These are phyloP conservation scores for Gryon sp. DNA, from an alignment of 1,140 invertebrate species.

Conservation along the genomic window DNA sequence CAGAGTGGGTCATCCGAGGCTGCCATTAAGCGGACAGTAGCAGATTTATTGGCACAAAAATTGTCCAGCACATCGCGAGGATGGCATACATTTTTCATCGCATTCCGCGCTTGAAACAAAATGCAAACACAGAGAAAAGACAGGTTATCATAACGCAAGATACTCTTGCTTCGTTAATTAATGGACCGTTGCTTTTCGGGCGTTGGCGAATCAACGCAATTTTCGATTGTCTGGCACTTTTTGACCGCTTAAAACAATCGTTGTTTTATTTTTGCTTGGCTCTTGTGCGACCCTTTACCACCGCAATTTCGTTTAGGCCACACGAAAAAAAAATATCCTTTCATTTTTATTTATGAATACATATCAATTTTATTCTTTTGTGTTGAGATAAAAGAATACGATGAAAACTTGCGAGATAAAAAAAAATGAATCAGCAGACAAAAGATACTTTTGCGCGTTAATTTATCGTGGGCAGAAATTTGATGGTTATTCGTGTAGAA, in stretches of 20 bases:
- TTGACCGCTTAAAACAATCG: background rate
- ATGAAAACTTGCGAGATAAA: background rate
- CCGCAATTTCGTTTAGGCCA: background rate
- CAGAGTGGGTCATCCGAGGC: conserved; percentile 31
- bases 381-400: conserved; percentile 9
- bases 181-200: conserved; percentile 16
- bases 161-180: conserved; percentile 28
- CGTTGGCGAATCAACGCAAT: too few species aligned
- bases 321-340: conserved; percentile 6
- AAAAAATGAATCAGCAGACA: conserved; percentile 19
- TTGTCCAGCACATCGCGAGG: conserved; percentile 19
- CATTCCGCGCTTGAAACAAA: conserved; percentile 1
- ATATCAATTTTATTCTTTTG: conserved; percentile 11
- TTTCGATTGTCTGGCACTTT: conserved; percentile 13
- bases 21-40: conserved; percentile 58
- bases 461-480: conserved; percentile 32
- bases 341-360: conserved; percentile 23
- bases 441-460: conserved; percentile 20
- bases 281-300: background rate
- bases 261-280: background rate
- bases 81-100: conserved; percentile 49
- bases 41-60: conserved; percentile 59
- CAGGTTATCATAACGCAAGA: conserved; percentile 41
- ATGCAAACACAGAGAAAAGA: conserved; percentile 24
- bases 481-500: conserved; percentile 13